These are phyloP conservation scores for Myiothlypis coronata DNA, from an alignment of 2,797 vertebrate species.

Conservation along the genomic window DNA sequence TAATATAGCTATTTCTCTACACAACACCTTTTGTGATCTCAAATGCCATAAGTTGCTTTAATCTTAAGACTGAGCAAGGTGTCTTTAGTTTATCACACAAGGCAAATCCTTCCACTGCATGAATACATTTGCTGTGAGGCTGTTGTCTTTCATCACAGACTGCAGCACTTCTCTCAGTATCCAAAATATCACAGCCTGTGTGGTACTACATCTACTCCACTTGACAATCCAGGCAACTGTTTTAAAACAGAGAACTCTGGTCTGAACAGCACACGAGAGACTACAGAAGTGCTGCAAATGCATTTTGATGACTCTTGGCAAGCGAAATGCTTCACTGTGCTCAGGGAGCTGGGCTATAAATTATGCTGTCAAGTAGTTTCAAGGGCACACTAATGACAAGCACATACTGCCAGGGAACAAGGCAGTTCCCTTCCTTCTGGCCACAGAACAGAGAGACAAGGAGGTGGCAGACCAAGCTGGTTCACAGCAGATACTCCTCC, in stretches of 20 bases:
- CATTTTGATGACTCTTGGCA: conserved; percentile 33
- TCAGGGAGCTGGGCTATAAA: not conserved
- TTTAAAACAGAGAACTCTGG: not conserved
- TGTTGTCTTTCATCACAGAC: not conserved
- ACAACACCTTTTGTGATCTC: not conserved
- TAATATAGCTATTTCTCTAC: not conserved
- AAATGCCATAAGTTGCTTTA: not conserved
- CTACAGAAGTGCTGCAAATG: not conserved
- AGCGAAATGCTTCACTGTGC: not conserved
- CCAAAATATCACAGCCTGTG: not conserved
- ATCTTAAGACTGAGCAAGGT: not conserved
- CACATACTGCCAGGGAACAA: not conserved
- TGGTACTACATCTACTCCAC: not conserved
- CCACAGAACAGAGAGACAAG: not conserved
- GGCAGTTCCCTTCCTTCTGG: not conserved
- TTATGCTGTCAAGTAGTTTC: conserved; percentile 17
- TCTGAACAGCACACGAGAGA: not conserved
- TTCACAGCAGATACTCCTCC: not conserved
- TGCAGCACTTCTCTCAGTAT: not conserved
- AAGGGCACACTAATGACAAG: conserved; percentile 11
- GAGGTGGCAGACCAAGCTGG: not conserved
- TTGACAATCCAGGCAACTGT: not conserved
- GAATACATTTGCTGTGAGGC: not conserved
- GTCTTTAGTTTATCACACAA: not conserved
- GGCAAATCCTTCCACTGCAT: not conserved